Evolutionary conservation across 2,888 invertebrate species (phyloP), one percentile per base, ranked within the genome.

Genomic region (Melinaea marsaeus): DNA sequence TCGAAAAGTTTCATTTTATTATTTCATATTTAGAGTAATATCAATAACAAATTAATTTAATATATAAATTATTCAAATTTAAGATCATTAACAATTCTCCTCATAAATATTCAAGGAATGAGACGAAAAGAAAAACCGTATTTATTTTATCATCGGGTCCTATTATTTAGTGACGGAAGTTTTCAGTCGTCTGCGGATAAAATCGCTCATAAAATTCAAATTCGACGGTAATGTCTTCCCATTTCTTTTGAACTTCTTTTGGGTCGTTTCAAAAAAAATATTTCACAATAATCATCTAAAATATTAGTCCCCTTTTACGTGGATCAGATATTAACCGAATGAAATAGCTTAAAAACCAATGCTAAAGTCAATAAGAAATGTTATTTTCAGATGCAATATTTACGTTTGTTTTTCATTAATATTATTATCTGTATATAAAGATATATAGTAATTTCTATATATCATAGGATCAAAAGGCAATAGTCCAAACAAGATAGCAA

Each of bases 111-210:
- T 51, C 32, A 51, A 51, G 32, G 11, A 42, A 9, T 6, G 32
- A 32, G 32, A 6, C 22, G 32, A 51, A 51, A 22, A 32, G 11
- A 51, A 51, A 51, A 51, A 22, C 51, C 51, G 51, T 11, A 51
- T 80, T 79, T 75, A 75, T 79, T 78, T 81, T 82, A 83, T 85
- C 83, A 80, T 75, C 71, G 72, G 70, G 74, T 75, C 79, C 83
- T 80, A 83, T 82, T 81, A 80, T 79, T 80, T 79, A 79, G 70
- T 71, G 71, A 69, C 72, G 76, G 76, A 80, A 77, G 75, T 75
- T 74, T 72, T 68, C 58, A 55, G 60, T 60, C 60, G 58, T 64
- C 64, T 64, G 66, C 73, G 75, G 75, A 74, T 76, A 76, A 77
- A 78, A 75, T 75, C 73, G 65, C 75, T 78, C 75, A 75, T 77